A percentile compares a stretch with the other conserved stretches of the same genome.
phyloP scores from a whole-genome alignment of 2,113 vertebrate genomes.

The Python bivittatus region DNA sequence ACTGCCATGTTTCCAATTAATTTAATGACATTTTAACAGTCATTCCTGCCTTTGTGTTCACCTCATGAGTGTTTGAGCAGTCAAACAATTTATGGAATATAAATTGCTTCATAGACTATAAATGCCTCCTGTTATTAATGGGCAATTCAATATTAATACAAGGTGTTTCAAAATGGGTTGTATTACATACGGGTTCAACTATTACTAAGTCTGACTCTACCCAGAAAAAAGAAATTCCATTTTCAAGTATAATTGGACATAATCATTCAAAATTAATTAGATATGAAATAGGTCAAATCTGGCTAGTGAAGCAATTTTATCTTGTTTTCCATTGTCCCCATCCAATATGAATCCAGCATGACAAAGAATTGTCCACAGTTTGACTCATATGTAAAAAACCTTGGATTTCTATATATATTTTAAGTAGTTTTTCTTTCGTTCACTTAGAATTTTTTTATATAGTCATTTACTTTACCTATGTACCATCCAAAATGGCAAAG shows the following conservation, averaged over 20 bases:
- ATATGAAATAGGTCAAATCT: background rate
- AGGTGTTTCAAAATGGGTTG: background rate
- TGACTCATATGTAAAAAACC: background rate
- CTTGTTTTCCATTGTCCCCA: background rate
- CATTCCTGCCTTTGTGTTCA: background rate
- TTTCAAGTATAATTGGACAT: background rate
- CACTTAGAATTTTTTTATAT: too few species aligned
- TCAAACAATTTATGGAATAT: background rate
- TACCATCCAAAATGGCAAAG: too few species aligned
- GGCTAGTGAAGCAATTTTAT: background rate
- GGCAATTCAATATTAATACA: background rate
- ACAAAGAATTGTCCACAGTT: background rate
- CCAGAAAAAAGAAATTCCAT: background rate
- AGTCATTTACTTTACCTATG: too few species aligned
- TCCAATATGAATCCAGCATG: background rate
- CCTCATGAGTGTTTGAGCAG: background rate
- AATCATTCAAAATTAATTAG: background rate
- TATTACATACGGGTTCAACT: background rate
- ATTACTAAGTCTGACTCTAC: background rate
- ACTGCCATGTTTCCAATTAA: conserved; percentile 19
- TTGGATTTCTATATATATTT: background rate
- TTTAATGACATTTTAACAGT: background rate
- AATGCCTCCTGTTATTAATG: background rate
- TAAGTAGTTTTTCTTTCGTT: too few species aligned
- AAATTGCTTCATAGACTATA: background rate